Base-by-base conservation (phyloP, 1,140 invertebrate species). In the Drosophila takahashii region DNA sequence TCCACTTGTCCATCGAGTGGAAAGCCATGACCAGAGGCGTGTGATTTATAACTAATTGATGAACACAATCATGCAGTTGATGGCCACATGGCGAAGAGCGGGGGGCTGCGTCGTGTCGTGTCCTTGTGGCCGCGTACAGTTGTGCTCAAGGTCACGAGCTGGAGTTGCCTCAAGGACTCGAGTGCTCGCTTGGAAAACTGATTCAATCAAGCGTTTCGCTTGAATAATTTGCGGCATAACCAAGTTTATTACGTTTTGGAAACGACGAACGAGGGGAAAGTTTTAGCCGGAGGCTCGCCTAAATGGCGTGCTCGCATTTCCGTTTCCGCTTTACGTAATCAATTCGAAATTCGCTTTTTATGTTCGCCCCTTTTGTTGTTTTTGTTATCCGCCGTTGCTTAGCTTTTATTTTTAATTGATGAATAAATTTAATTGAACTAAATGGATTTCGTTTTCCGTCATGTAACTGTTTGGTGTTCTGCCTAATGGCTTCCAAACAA, bases 351-450 rank as follows among this genome's bases (percentile, higher is more conserved):
- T 86, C 56, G 52, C 10, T 62, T 70, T 67, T 79, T 79, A 50
- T 77, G 37, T 45, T 45, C 6, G 59, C 44, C 27, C 34, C 15
- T 39, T 51, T 47, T 75, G 36, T 74, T n/a, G n/a, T n/a, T n/a
- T n/a, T 22, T 65, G 36, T 22, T 41, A 36, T 57, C 57, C 45
- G 36, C 48, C 81, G 70, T 77, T 78, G 67, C 65, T 80, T 83
- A 77, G 79, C 54, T 39, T 83, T 83, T 70, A 74, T 78, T 89
- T 89, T 89, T 84, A 84, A 89, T 84, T 90, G 84, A 80, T 90
- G 77, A 90, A 89, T 90, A 89, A 73, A 80, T 84, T 90, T 84
- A 90, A 89, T 89, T 80, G 84, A 84, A 90, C 85, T 66, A 89
- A 89, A 89, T 89, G 84, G 84, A 74, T 89, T 87, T 84, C 61